These are phyloP conservation scores for Neomorphus geoffroyi DNA, from an alignment of 2,797 vertebrate genomes.

Conservation along the genomic window DNA sequence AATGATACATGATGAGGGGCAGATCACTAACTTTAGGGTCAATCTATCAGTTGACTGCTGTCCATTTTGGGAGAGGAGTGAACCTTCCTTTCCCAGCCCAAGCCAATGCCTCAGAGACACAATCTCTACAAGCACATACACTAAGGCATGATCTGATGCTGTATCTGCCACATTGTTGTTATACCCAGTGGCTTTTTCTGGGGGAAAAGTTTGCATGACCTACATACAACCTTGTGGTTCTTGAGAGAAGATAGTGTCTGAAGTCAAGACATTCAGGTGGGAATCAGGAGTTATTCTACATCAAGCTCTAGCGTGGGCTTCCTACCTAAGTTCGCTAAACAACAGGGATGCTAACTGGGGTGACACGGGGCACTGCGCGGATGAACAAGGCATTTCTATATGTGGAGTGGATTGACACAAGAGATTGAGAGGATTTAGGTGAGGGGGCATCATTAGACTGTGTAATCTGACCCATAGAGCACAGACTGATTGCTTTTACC, in stretches of 20 bases:
- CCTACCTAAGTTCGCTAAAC: not conserved
- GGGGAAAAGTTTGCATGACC: conserved; percentile 5
- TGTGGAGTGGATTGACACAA: not conserved
- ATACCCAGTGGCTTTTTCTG: conserved; percentile 43
- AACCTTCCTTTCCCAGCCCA: conserved; percentile 7
- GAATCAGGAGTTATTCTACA: not conserved
- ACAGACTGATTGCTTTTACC: not conserved
- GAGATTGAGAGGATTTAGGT: not conserved
- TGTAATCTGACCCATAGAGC: not conserved
- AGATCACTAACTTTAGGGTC: not conserved
- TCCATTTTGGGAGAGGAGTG: not conserved
- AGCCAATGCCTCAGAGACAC: not conserved
- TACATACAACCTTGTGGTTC: conserved; percentile 12
- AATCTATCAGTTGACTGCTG: not conserved
- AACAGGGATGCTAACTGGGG: not conserved
- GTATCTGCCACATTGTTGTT: conserved; percentile 19
- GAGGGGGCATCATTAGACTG: not conserved
- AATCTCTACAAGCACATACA: not conserved
- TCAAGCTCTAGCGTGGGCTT: not conserved
- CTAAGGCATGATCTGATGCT: conserved; percentile 1
- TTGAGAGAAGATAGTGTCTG: not conserved
- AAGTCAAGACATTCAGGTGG: not conserved
- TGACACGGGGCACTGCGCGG: not conserved
- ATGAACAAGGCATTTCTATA: not conserved
- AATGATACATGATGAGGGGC: not conserved